A percentile compares a stretch with the other conserved stretches of the same genome.
Conservation (phyloP, 2,888 invertebrate genomes). For the Drosophila kambysellisi region DNA sequence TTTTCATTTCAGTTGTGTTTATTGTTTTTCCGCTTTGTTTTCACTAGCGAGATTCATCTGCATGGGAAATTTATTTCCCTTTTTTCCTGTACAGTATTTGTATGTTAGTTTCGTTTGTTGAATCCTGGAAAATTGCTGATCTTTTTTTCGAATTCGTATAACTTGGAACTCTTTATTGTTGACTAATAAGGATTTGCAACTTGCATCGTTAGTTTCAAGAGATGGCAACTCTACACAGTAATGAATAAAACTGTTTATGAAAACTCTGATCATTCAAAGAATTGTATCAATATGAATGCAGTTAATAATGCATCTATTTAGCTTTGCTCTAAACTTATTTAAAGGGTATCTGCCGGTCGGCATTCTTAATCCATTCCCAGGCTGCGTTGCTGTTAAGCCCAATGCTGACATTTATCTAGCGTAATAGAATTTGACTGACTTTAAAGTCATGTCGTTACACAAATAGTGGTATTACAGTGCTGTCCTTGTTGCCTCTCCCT, state of each 20-base stretch:
- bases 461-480: background rate
- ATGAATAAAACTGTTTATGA: background rate
- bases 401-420: conserved; percentile 29
- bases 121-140: background rate
- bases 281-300: too few species aligned
- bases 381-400: background rate
- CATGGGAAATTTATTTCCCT: background rate
- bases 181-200: too few species aligned
- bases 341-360: conserved; percentile 2
- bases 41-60: background rate
- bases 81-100: background rate
- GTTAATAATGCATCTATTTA: background rate
- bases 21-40: background rate
- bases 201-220: background rate
- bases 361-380: background rate
- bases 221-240: background rate
- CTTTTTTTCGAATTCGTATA: background rate
- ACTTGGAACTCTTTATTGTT: background rate
- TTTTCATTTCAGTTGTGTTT: background rate
- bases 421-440: conserved; percentile 33
- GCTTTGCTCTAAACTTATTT: background rate
- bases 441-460: conserved; percentile 24
- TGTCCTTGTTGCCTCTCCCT: background rate
- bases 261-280: background rate
- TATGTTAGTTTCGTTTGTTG: background rate